phyloP scores from a whole-genome alignment of 2,888 invertebrate genomes.

The Urechis unicinctus region DNA sequence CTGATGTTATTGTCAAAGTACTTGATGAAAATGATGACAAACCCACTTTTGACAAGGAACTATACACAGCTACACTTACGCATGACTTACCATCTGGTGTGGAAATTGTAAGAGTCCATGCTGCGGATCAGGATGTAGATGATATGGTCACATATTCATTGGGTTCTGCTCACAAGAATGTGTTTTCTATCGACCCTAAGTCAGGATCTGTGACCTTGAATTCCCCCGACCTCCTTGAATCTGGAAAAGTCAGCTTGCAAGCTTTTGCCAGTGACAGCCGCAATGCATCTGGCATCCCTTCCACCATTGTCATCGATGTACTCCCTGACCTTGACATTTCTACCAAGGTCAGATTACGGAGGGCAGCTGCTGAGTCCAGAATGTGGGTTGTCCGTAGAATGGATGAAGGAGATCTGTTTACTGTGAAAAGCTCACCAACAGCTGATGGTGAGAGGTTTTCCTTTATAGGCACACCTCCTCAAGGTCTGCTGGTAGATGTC shows the following conservation, averaged over 20 bases:
- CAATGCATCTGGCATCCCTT: not conserved
- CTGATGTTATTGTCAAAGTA: not conserved
- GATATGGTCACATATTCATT: not conserved
- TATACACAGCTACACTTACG: not conserved
- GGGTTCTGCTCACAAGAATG: not conserved
- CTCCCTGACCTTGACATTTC: not conserved
- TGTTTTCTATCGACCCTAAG: not conserved
- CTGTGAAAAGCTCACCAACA: not conserved
- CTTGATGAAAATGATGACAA: not conserved
- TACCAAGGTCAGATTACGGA: not conserved
- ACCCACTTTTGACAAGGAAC: not conserved
- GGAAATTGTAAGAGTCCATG: not conserved
- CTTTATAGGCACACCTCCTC: slow-evolving; percentile 2
- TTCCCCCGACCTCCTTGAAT: not conserved
- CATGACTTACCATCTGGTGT: not conserved
- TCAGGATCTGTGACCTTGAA: not conserved
- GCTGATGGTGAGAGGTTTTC: slow-evolving; percentile 1
- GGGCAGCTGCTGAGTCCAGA: not conserved
- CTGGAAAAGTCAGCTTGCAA: not conserved
- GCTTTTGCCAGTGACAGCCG: not conserved
- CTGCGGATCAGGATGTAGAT: not conserved
- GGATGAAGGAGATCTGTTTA: not conserved
- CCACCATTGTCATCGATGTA: not conserved
- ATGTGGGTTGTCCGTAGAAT: not conserved
- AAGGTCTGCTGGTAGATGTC: not conserved